A percentile compares a stretch with the other conserved stretches of the same genome.
Evolutionary conservation across 2,888 invertebrate genomes (phyloP).

Genomic region (Callyntrura guangdongensis): DNA sequence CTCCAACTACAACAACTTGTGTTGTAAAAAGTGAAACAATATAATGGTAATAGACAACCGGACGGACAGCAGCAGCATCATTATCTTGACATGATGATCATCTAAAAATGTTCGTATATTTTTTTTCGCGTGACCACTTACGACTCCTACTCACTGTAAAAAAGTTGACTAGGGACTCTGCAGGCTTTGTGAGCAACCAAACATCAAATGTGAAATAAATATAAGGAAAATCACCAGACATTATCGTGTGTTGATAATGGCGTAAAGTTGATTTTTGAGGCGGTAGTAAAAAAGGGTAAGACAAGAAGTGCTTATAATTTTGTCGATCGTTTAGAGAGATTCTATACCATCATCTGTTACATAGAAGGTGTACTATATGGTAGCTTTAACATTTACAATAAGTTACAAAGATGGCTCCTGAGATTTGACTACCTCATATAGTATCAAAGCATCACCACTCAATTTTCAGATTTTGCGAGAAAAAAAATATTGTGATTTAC

Average conservation of each 20-base stretch:
- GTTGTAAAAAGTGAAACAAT: not conserved
- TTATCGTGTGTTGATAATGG: too few species aligned
- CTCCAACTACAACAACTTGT: too few species aligned
- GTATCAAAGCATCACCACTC: too few species aligned
- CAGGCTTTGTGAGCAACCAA: too few species aligned
- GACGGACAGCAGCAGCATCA: conserved; percentile 20
- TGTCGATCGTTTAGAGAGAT: not conserved
- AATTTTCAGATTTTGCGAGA: too few species aligned
- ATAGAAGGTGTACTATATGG: too few species aligned
- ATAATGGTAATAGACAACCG: conserved; percentile 2
- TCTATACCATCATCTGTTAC: too few species aligned
- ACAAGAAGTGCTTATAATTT: conserved; percentile 1
- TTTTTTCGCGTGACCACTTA: conserved; percentile 61
- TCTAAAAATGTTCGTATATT: conserved; percentile 4
- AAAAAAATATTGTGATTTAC: too few species aligned
- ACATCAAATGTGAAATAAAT: not conserved
- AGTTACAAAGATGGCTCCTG: too few species aligned
- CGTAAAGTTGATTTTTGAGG: not conserved
- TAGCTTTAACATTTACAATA: too few species aligned
- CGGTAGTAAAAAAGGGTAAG: conserved; percentile 9
- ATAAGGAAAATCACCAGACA: too few species aligned
- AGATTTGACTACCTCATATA: too few species aligned
- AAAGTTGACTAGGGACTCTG: conserved; percentile 19
- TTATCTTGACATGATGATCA: not conserved
- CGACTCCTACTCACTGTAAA: conserved; percentile 46